Conservation (phyloP, 2,888 invertebrate genomes). For the Clanis bilineata region DNA sequence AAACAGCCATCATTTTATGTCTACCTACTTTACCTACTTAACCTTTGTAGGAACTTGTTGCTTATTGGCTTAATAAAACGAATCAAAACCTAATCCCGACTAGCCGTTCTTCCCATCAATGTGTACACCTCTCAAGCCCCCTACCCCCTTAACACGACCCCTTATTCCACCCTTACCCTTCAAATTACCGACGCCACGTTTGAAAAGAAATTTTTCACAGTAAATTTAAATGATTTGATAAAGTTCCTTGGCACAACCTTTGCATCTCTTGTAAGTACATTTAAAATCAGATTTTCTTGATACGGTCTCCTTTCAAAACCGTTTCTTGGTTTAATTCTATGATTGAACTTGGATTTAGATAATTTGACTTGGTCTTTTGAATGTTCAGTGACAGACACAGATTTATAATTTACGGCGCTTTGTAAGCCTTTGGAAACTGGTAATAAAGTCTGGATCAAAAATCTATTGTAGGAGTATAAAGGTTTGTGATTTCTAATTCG, state of each 20-base stretch:
- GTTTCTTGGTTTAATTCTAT: neutral
- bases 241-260: slow-evolving; percentile 29
- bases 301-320: neutral
- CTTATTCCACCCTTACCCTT: slow-evolving; percentile 20
- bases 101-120: neutral
- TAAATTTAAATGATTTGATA: slow-evolving; percentile 53
- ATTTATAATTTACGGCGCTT: neutral
- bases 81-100: too few species aligned
- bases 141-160: slow-evolving; percentile 19
- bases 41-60: too few species aligned
- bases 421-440: neutral
- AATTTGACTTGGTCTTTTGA: neutral
- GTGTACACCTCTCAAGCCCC: slow-evolving; percentile 13
- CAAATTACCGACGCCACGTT: slow-evolving; percentile 43
- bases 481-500: too few species aligned
- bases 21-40: too few species aligned
- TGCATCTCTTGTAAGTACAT: slow-evolving; percentile 8
- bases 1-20: too few species aligned
- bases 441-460: neutral
- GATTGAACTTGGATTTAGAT: neutral
- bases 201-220: slow-evolving; percentile 48
- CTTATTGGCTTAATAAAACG: too few species aligned
- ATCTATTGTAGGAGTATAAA: too few species aligned
- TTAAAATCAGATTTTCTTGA: neutral
- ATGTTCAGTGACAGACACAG: neutral